A percentile compares a stretch with the other conserved stretches of the same genome.
These are phyloP conservation scores for Lipophrys pholis DNA, from an alignment of 2,113 vertebrate genomes.

Conservation along the genomic window DNA sequence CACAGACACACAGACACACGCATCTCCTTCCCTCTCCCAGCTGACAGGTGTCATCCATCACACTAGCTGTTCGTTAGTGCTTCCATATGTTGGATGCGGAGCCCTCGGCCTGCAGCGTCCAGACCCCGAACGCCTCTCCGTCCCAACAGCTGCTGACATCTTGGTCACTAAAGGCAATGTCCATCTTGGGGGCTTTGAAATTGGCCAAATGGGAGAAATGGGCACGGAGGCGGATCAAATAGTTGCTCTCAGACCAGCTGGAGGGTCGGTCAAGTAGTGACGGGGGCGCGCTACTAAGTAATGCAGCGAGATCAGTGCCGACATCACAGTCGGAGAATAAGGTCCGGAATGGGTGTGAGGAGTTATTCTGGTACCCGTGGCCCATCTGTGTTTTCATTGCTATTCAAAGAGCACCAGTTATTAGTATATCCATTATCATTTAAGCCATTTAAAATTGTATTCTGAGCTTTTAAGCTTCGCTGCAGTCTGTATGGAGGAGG, in stretches of 20 bases:
- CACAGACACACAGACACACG: too few relatives aligned
- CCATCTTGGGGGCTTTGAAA: constrained; percentile 37
- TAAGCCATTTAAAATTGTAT: background rate
- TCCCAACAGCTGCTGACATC: constrained; percentile 65
- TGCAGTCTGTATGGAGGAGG: constrained; percentile 4
- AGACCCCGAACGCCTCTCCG: constrained; percentile 48
- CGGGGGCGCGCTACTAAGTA: constrained; percentile 25
- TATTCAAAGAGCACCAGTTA: background rate
- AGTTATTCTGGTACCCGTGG: background rate
- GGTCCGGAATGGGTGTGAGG: constrained; percentile 3
- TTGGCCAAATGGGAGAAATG: constrained; percentile 27
- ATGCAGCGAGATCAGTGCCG: constrained; percentile 33
- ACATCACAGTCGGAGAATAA: constrained; percentile 9
- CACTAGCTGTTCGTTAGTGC: constrained; percentile 70
- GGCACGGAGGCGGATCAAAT: constrained; percentile 19
- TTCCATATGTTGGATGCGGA: constrained; percentile 80
- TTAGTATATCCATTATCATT: background rate
- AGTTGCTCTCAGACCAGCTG: constrained; percentile 51
- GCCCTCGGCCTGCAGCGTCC: constrained; percentile 30
- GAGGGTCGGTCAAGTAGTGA: constrained; percentile 41
- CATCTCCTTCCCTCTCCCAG: constrained; percentile 37
- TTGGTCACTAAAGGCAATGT: constrained; percentile 49
- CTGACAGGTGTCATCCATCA: constrained; percentile 83
- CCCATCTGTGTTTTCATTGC: background rate
- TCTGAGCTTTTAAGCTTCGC: background rate